phyloP scores from a whole-genome alignment of 1,140 invertebrate species.

The Monomorium pharaonis region DNA sequence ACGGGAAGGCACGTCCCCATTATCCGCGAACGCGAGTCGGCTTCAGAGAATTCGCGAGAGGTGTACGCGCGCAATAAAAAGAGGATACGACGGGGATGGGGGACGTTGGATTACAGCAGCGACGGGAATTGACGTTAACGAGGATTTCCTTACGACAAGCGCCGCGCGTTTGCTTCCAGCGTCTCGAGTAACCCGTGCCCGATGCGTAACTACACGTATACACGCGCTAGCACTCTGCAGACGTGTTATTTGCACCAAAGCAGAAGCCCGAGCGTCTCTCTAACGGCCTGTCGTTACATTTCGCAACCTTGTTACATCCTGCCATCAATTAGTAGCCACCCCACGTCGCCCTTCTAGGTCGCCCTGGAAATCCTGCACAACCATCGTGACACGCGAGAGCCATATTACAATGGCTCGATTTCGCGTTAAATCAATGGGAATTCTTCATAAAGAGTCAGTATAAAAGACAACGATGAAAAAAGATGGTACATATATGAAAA shows the following conservation, averaged over 20 bases:
- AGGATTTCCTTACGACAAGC: slow-evolving; percentile 72
- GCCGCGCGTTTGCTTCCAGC: slow-evolving; percentile 32
- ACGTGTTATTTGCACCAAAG: slow-evolving; percentile 56
- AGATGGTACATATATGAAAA: background rate
- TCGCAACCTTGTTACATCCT: slow-evolving; percentile 50
- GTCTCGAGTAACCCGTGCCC: slow-evolving; percentile 37
- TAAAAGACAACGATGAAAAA: background rate
- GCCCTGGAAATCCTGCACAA: slow-evolving; percentile 27
- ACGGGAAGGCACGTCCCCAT: slow-evolving; percentile 55
- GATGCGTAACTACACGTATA: background rate
- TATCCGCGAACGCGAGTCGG: slow-evolving; percentile 58
- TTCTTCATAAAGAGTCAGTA: background rate
- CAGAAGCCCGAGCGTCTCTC: slow-evolving; percentile 8
- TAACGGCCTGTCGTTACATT: slow-evolving; percentile 56
- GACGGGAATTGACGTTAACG: slow-evolving; percentile 74
- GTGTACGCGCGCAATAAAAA: slow-evolving; percentile 63
- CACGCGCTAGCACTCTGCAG: background rate
- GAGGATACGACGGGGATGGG: background rate
- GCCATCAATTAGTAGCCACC: slow-evolving; percentile 37
- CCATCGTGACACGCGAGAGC: background rate
- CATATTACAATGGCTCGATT: slow-evolving; percentile 5
- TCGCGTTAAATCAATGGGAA: slow-evolving; percentile 25
- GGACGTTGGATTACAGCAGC: slow-evolving; percentile 68
- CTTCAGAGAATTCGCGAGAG: slow-evolving; percentile 56
- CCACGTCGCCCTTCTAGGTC: slow-evolving; percentile 7